Base-by-base conservation (phyloP, 2,113 vertebrate species). In the Pangasianodon hypophthalmus region DNA sequence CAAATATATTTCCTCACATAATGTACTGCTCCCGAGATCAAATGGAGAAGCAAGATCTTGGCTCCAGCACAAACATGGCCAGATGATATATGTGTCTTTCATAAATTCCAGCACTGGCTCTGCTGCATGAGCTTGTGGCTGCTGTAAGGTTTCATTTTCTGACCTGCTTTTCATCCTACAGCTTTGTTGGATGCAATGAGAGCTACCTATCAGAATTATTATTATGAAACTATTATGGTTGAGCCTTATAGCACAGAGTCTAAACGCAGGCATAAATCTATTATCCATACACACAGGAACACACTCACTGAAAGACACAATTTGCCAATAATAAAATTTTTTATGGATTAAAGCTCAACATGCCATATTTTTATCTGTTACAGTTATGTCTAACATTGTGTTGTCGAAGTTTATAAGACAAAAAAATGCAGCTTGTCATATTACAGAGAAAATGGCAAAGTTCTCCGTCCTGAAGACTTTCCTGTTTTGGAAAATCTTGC, bases 61-160 rank as follows among this genome's bases (percentile, higher is more conserved):
- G 90, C 85, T 77, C 32, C 26, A 56, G 73, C 69, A 80, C 67
- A 85, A 84, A 67, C 52, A 16, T 19, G 77, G 52, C 29, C 73
- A 90, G 82, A 89, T 90, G 73, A 90, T 81, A 73, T 73, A 64
- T 32, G 52, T 87, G 52, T 41, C 58, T 77, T 87, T 87, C 26
- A 83, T 88, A 64, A 90, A 88, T 90, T 24, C 46, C 37, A 21
- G 80, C 56, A 52, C 4, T 21, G 48, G 32, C 26, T 32, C 46
- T 50, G 32, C 32, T 75, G n/a, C 46, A 24, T 60, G 52, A 87
- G 71, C 67, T 75, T 54, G 69, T 56, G 50, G 69, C 4, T 75
- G 69, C 85, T 84, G 56, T 84, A 60, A 41, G 37, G 37, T 62
- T 44, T 44, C 1, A 6, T 21, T 87, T 58, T 77, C 32, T 54